Percentiles rank a stretch among this genome's conserved stretches.
Conservation (phyloP, 2,888 invertebrate genomes). For the Escarpia spicata region DNA sequence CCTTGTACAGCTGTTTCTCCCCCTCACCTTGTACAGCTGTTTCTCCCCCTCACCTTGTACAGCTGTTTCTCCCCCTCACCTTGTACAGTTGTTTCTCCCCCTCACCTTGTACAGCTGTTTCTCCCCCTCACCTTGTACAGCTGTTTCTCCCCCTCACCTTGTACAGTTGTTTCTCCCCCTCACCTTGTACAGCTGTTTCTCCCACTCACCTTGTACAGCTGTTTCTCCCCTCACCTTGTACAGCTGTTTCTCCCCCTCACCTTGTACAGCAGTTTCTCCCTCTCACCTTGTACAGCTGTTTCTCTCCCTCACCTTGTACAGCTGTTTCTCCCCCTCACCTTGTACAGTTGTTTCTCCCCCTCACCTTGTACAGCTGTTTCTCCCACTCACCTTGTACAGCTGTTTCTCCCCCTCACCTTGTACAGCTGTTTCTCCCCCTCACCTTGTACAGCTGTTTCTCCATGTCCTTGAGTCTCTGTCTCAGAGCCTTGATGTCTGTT, state of each 20-base stretch:
- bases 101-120: too few species aligned
- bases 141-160: not conserved
- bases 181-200: not conserved
- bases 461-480: constrained; percentile 62
- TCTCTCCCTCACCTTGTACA: too few species aligned
- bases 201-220: too few species aligned
- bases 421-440: constrained; percentile 63
- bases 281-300: too few species aligned
- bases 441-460: constrained; percentile 66
- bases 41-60: too few species aligned
- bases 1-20: too few species aligned
- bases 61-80: not conserved
- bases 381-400: constrained; percentile 62
- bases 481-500: constrained; percentile 65
- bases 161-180: too few species aligned
- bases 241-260: constrained; percentile 63
- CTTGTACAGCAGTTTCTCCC: too few species aligned
- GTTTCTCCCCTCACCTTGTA: constrained; percentile 56
- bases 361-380: not conserved
- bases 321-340: too few species aligned
- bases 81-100: too few species aligned
- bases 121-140: not conserved
- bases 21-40: too few species aligned
- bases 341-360: too few species aligned
- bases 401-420: constrained; percentile 64